Evolutionary conservation across 1,140 invertebrate genomes (phyloP).

Genomic region (Prorops nasuta): DNA sequence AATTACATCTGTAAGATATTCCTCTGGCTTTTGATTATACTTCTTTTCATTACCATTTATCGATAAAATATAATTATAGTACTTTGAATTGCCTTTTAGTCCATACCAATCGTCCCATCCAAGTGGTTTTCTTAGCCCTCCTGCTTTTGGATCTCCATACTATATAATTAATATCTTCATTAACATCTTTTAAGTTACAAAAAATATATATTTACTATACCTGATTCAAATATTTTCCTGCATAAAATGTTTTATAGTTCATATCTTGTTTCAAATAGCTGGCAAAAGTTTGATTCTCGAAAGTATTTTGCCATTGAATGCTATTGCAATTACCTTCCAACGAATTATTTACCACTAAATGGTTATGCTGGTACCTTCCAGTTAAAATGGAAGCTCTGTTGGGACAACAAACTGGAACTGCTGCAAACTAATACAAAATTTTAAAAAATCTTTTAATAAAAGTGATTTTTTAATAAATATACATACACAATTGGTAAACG

Average conservation of each 20-base stretch:
- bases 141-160: conserved; percentile 63
- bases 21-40: conserved; percentile 56
- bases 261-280: conserved; percentile 60
- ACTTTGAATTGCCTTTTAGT: conserved; percentile 80
- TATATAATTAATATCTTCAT: conserved; percentile 40
- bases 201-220: too few relatives aligned
- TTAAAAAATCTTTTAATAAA: conserved; percentile 1
- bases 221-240: conserved; percentile 84
- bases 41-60: conserved; percentile 69
- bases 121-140: conserved; percentile 66
- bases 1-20: conserved; percentile 85
- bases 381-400: conserved; percentile 84
- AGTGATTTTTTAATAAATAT: not conserved
- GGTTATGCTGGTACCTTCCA: conserved; percentile 83
- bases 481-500: conserved; percentile 74
- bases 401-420: conserved; percentile 84
- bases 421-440: conserved; percentile 63
- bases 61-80: conserved; percentile 86
- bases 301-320: conserved; percentile 62
- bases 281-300: conserved; percentile 70
- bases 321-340: conserved; percentile 74
- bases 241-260: conserved; percentile 79
- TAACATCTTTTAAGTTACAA: not conserved
- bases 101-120: conserved; percentile 84
- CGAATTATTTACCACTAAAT: conserved; percentile 76